phyloP scores from a whole-genome alignment of 2,797 vertebrate genomes.

The Tachyglossus aculeatus region DNA sequence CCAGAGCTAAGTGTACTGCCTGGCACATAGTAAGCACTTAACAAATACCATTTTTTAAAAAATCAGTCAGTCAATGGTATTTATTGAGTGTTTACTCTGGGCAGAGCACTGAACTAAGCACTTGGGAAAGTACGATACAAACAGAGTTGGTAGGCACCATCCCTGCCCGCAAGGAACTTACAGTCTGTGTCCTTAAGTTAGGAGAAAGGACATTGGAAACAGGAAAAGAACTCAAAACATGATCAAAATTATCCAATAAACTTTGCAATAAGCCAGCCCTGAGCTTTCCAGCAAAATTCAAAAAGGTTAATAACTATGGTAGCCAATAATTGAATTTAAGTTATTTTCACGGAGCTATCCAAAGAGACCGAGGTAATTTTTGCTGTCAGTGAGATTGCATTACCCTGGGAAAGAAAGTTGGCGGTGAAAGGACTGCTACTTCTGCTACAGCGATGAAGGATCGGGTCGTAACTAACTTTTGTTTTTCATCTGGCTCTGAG shows the following conservation, averaged over 20 bases:
- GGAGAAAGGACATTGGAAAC: not conserved
- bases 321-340: not conserved
- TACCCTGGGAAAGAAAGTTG: not conserved
- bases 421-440: not conserved
- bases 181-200: conserved; percentile 9
- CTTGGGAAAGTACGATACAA: too few species aligned
- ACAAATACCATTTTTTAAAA: too few species aligned
- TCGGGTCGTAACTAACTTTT: not conserved
- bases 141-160: too few species aligned
- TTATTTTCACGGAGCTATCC: conserved; percentile 16
- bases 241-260: not conserved
- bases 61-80: too few species aligned
- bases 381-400: not conserved
- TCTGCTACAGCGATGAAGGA: not conserved
- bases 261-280: not conserved
- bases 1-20: too few species aligned
- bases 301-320: not conserved
- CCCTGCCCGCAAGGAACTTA: too few species aligned
- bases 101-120: too few species aligned
- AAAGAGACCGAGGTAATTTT: conserved; percentile 7
- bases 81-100: too few species aligned
- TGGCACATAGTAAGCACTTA: too few species aligned
- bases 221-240: conserved; percentile 22
- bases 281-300: not conserved
- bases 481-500: too few species aligned